Base-by-base conservation (phyloP, 1,140 invertebrate genomes). In the Drosophila subobscura region DNA sequence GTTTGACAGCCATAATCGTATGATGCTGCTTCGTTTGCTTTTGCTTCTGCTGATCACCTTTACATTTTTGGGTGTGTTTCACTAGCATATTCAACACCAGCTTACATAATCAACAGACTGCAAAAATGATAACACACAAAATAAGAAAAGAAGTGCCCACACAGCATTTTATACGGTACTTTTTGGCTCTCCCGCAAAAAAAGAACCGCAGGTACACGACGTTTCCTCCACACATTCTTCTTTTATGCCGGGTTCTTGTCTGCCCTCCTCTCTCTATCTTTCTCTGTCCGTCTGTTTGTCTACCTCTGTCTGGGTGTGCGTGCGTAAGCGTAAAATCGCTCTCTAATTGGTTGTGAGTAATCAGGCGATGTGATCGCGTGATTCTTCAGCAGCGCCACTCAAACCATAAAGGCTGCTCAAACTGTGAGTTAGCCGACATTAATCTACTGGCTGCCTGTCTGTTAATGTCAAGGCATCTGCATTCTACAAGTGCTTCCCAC, bases 301-400 rank as follows among this genome's bases (percentile, higher is more conserved):
- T 8, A 10, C 8, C 50, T 41, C n/a, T 45, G 22, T 7, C n/a
- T 40, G 27, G 33, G 61, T 55, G 25, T 25, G 41, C 51, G 56
- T 50, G 46, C 4, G 29, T 41, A 1, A 1, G 52, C 61, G 46
- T 22, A 72, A 33, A 49, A 67, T 57, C 59, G 68, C 67, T 66
- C 64, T 77, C 77, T 72, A 79, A 79, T 80, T 80, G 73, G 60
- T 52, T 80, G 77, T 67, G 77, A 79, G 72, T 85, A 84, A 84
- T 85, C 81, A 64, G 72, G 54, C 72, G 72, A 80, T 80, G 42
- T 58, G 80, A 86, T 86, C 80, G 80, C 80, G 80, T 85, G 80
- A 85, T 85, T 80, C 70, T 80, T 61, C 49, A 25, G 25, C 46
- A 7, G 20, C 73, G 50, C 53, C 4, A 0, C 22, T 22, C 2